Evolutionary conservation across 2,113 vertebrate species (phyloP).

Genomic region (Amazona guildingii): DNA sequence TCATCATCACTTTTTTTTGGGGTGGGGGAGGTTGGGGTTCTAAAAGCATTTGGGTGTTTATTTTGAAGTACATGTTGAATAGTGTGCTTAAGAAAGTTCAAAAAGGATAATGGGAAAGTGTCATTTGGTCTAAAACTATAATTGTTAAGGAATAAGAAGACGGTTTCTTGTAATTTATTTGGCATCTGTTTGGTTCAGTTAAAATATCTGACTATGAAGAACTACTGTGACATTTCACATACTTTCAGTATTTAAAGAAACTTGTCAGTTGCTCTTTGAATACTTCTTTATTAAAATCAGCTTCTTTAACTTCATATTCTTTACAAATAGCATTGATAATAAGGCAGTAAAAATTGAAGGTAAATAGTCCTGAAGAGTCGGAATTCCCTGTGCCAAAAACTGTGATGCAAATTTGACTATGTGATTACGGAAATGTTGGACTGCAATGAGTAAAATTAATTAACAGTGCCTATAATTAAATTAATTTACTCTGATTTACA

Average conservation of each 20-base stretch:
- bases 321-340: not conserved
- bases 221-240: not conserved
- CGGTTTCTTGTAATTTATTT: conserved; percentile 2
- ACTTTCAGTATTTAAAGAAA: not conserved
- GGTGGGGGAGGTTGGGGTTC: fast-evolving
- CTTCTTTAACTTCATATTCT: not conserved
- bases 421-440: not conserved
- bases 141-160: conserved; percentile 31
- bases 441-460: not conserved
- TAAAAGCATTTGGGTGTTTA: not conserved
- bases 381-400: not conserved
- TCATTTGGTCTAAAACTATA: conserved; percentile 41
- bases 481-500: not conserved
- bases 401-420: not conserved
- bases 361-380: not conserved
- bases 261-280: not conserved
- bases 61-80: not conserved
- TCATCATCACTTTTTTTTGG: not conserved
- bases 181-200: not conserved
- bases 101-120: conserved; percentile 59
- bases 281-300: not conserved
- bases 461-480: not conserved
- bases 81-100: conserved; percentile 46
- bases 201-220: conserved; percentile 11
- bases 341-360: not conserved